A percentile compares a stretch with the other conserved stretches of the same genome.
phyloP scores from a whole-genome alignment of 2,113 vertebrate species.

The Pygathrix nemaeus region DNA sequence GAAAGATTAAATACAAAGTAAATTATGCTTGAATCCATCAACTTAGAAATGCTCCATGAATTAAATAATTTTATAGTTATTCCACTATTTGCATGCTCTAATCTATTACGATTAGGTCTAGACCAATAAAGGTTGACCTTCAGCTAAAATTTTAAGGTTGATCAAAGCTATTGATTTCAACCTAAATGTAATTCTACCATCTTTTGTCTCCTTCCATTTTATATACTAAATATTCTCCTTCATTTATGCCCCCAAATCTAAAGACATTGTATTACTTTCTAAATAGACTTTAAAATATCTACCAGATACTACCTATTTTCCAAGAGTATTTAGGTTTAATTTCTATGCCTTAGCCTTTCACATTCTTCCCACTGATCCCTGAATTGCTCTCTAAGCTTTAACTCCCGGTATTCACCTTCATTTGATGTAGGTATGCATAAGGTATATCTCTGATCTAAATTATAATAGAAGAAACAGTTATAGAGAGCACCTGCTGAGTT shows the following conservation, averaged over 20 bases:
- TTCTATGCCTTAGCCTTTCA: not conserved
- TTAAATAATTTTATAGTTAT: not conserved
- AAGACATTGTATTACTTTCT: not conserved
- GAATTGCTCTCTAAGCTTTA: not conserved
- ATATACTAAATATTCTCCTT: not conserved
- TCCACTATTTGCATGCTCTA: not conserved
- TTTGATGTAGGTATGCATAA: not conserved
- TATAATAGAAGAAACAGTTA: not conserved
- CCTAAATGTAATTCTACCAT: not conserved
- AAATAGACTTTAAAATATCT: not conserved
- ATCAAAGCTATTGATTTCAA: not conserved
- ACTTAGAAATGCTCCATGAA: conserved; percentile 4
- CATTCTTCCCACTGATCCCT: not conserved
- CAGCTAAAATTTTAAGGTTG: not conserved
- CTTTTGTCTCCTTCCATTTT: not conserved
- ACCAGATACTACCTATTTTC: not conserved
- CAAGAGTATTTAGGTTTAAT: conserved; percentile 4
- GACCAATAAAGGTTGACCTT: not conserved
- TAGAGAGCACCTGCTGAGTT: not conserved
- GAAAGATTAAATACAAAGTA: not conserved
- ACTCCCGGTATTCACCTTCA: not conserved
- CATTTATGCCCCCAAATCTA: not conserved
- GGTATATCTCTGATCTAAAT: not conserved
- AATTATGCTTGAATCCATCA: not conserved
- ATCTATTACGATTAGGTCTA: not conserved